phyloP scores from a whole-genome alignment of 2,888 invertebrate genomes.

The Quadroppia sp. region DNA sequence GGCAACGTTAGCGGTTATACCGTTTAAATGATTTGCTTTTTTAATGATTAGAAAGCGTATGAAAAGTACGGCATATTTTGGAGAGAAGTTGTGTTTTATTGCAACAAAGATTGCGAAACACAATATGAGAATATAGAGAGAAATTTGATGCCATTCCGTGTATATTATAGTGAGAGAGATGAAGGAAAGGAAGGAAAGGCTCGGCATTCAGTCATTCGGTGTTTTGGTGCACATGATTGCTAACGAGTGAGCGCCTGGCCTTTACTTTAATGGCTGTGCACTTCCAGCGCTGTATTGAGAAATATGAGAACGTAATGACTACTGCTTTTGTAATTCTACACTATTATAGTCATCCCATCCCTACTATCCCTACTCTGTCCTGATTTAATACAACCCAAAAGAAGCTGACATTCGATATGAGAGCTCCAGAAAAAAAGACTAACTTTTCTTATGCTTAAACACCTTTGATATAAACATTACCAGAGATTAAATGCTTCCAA shows the following conservation, averaged over 20 bases:
- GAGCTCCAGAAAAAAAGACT: slow-evolving; percentile 20
- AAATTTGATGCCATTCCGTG: slow-evolving; percentile 28
- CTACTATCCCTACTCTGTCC: slow-evolving; percentile 1
- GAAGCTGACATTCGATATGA: slow-evolving; percentile 19
- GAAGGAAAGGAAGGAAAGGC: background rate
- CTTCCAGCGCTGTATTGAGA: background rate
- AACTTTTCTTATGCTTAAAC: slow-evolving; percentile 37
- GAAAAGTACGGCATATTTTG: background rate
- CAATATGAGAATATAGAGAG: slow-evolving; percentile 27
- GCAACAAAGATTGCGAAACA: slow-evolving; percentile 24
- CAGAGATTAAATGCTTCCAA: background rate
- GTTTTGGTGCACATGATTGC: slow-evolving; percentile 10
- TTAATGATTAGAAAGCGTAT: slow-evolving; percentile 13
- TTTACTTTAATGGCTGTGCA: background rate
- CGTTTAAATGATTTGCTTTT: background rate
- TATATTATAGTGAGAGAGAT: background rate
- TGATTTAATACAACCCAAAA: slow-evolving; percentile 32
- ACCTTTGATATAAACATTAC: slow-evolving; percentile 34
- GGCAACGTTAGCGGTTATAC: too few species aligned
- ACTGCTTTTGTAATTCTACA: slow-evolving; percentile 30
- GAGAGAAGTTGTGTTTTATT: background rate
- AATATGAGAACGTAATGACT: slow-evolving; percentile 32
- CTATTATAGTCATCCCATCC: slow-evolving; percentile 34
- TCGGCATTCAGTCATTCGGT: background rate
- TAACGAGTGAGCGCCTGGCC: slow-evolving; percentile 7